Evolutionary conservation across 2,888 invertebrate species (phyloP), one percentile per base, ranked within the genome.

Genomic region (Chelonus formosanus): DNA sequence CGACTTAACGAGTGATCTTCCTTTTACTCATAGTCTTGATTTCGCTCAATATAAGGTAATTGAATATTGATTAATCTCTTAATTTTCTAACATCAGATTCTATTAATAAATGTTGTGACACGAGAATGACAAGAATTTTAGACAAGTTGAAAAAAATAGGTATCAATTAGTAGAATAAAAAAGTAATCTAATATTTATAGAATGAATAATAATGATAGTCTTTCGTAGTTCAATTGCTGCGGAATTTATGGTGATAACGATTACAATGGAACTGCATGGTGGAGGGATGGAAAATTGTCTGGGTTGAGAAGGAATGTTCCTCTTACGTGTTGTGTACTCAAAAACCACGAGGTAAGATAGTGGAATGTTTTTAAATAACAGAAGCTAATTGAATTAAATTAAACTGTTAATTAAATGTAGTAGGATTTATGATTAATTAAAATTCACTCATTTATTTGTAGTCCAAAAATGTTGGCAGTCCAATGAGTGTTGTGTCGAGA

Each of bases 1-100:
- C 58, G 78, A 81, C 60, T 31, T 67, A 3, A 78, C 78, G 69
- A 82, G 80, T 70, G 83, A 84, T 64, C 65, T 76, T 0, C 73
- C 77, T 4, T 85, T 86, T 70, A 86, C 85, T 57, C 78, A 83
- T 45, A 85, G 86, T 59, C 77, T 87, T 59, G 86, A 87, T 73
- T 85, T 83, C 72, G 83, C 85, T 50, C 86, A 86, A 69, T 85
- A 83, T 70, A 83, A 85, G 81, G 86, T 86, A 76, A 35, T 44
- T 44, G n/a, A 48, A 56, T 48, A 55, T 43, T 31, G 32, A 47
- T 45, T 53, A 35, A 36, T 35, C 35, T 20, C 10, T 50, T 47
- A 47, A 8, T 34, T 55, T 20, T 20, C 20, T 20, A 20, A 20
- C 20, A 20, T 20, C 20, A 20, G 20, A 58, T 47, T 58, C 8